Conservation (phyloP, 2,888 invertebrate genomes). For the Antheraea assamensis region DNA sequence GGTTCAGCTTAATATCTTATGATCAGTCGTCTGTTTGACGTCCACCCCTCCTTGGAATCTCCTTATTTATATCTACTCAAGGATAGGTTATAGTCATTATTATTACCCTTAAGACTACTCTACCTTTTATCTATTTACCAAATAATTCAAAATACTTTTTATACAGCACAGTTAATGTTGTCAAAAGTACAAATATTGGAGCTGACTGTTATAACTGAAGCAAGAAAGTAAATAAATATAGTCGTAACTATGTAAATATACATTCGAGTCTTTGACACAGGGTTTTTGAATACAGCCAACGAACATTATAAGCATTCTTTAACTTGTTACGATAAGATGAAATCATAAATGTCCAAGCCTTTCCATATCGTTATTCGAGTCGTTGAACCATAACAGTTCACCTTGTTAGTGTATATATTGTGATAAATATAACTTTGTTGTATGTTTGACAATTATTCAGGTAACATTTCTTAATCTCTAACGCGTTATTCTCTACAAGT, state of each 20-base stretch:
- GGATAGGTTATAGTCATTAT: too few relatives aligned
- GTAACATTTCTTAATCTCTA: background rate
- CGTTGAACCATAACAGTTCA: background rate
- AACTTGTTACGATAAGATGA: background rate
- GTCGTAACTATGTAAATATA: background rate
- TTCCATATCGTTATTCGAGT: background rate
- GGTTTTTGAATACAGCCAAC: background rate
- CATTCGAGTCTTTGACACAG: background rate
- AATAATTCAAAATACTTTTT: too few relatives aligned
- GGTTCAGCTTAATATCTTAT: too few relatives aligned
- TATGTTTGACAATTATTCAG: background rate
- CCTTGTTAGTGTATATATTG: background rate
- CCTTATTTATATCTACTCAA: too few relatives aligned
- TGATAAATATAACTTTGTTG: background rate
- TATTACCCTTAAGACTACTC: too few relatives aligned
- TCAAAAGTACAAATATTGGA: too few relatives aligned
- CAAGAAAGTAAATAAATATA: background rate
- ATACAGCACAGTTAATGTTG: too few relatives aligned
- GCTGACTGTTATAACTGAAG: too few relatives aligned
- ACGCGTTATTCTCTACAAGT: background rate
- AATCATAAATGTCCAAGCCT: background rate
- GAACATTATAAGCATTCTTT: background rate
- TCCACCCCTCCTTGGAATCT: too few relatives aligned
- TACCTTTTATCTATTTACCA: too few relatives aligned
- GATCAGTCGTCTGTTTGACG: too few relatives aligned